Conservation (phyloP, 2,797 vertebrate species). For the Carapus acus region DNA sequence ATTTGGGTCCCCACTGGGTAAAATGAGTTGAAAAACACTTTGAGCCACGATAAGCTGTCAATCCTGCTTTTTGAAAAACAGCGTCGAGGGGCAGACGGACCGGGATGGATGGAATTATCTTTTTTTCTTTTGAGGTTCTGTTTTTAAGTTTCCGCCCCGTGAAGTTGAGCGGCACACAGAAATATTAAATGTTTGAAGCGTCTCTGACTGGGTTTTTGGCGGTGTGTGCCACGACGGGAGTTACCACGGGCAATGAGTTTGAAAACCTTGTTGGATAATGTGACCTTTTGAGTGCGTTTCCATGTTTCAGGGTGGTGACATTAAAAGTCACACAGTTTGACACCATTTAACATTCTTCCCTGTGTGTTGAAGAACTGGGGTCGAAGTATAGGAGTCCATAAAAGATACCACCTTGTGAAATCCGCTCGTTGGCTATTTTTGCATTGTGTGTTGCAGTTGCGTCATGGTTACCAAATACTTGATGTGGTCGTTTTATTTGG, state of each 20-base stretch:
- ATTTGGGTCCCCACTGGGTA: neutral
- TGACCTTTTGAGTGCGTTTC: neutral
- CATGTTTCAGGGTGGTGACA: neutral
- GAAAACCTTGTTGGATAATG: conserved; percentile 19
- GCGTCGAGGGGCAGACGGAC: conserved; percentile 16
- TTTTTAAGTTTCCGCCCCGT: conserved; percentile 25
- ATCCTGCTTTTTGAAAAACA: conserved; percentile 23
- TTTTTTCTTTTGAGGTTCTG: conserved; percentile 10
- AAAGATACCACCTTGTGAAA: too few species aligned
- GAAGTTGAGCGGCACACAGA: conserved; percentile 19
- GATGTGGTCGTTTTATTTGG: too few species aligned
- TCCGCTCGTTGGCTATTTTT: too few species aligned
- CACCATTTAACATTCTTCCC: too few species aligned
- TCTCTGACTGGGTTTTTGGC: conserved; percentile 15
- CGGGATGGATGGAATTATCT: conserved; percentile 41
- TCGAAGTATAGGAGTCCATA: too few species aligned
- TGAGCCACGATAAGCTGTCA: conserved; percentile 7
- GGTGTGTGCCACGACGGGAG: too few species aligned
- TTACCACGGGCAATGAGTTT: neutral
- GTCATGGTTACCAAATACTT: too few species aligned
- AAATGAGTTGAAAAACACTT: neutral
- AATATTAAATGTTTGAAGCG: conserved; percentile 30
- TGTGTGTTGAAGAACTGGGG: too few species aligned
- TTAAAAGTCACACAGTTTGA: too few species aligned
- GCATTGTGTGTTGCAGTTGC: too few species aligned